phyloP scores from a whole-genome alignment of 2,888 invertebrate genomes.

The Xylota segnis region DNA sequence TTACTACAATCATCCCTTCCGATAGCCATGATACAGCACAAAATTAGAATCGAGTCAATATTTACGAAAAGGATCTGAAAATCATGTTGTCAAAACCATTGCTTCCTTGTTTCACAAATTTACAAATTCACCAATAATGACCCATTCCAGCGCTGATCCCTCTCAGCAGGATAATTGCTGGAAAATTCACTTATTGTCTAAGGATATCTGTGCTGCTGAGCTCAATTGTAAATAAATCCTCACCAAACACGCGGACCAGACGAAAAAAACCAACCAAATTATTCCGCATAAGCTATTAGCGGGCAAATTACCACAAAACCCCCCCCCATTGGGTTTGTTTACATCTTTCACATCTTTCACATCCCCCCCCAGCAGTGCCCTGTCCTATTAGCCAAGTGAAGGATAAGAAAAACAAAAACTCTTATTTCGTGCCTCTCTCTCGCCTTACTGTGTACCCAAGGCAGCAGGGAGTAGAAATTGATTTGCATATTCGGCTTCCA shows the following conservation, averaged over 20 bases:
- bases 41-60: constrained; percentile 55
- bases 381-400: constrained; percentile 27
- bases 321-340: constrained; percentile 29
- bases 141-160: constrained; percentile 38
- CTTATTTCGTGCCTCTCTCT: constrained; percentile 12
- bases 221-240: constrained; percentile 66
- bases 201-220: constrained; percentile 47
- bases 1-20: not conserved
- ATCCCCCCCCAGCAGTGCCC: constrained; percentile 13
- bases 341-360: constrained; percentile 28
- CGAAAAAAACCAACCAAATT: constrained; percentile 35
- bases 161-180: constrained; percentile 60
- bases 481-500: constrained; percentile 63
- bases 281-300: constrained; percentile 64
- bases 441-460: no score
- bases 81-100: constrained; percentile 63
- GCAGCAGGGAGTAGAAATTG: constrained; percentile 51
- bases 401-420: constrained; percentile 57
- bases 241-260: constrained; percentile 44
- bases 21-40: constrained; percentile 27
- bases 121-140: constrained; percentile 26
- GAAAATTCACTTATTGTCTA: constrained; percentile 67
- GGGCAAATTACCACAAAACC: constrained; percentile 61
- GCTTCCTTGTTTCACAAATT: constrained; percentile 28
- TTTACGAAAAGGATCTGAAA: constrained; percentile 55